These are phyloP conservation scores for Microtus pennsylvanicus DNA, from an alignment of 2,113 vertebrate species.

Conservation along the genomic window DNA sequence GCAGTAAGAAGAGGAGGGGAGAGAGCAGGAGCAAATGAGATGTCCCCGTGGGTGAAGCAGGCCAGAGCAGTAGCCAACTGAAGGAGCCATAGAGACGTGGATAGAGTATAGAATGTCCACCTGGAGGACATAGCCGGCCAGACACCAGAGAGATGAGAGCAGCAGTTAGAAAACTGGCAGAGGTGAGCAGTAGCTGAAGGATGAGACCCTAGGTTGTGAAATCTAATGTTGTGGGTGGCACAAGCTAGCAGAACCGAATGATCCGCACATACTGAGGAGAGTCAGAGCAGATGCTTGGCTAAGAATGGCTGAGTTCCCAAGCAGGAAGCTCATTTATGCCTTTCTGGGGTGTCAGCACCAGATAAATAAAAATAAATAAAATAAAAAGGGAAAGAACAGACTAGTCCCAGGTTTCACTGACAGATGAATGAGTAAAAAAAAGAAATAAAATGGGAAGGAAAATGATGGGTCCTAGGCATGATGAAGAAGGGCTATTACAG, in stretches of 20 bases:
- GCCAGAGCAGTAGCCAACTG: neutral
- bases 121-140: too few species aligned
- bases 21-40: too few species aligned
- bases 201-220: neutral
- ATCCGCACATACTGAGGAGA: neutral
- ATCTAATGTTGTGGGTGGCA: neutral
- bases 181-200: neutral
- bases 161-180: too few species aligned
- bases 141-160: neutral
- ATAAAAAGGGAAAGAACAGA: too few species aligned
- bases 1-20: too few species aligned
- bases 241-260: neutral
- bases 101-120: neutral
- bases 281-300: neutral
- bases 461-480: too few species aligned
- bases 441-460: neutral
- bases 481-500: too few species aligned
- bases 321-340: neutral
- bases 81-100: neutral
- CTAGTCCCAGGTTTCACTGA: too few species aligned
- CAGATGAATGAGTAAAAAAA: too few species aligned
- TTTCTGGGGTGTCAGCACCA: too few species aligned
- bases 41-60: neutral
- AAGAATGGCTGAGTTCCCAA: too few species aligned
- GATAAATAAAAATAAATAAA: too few species aligned